A percentile compares a stretch with the other conserved stretches of the same genome.
These are phyloP conservation scores for Rhodeus uyekii DNA, from an alignment of 2,797 vertebrate genomes.

Conservation along the genomic window DNA sequence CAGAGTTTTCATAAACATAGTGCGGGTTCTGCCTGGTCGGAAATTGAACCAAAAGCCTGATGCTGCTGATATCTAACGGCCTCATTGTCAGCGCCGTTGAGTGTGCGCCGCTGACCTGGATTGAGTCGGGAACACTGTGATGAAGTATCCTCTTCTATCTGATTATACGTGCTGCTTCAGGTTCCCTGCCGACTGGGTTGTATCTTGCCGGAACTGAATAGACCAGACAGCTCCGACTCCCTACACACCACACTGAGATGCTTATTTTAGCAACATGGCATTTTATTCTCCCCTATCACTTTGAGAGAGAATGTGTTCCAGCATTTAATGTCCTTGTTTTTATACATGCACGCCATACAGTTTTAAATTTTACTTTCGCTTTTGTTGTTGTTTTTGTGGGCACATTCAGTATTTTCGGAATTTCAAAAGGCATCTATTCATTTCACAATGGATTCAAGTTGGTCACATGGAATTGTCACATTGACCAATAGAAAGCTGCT, in stretches of 20 bases:
- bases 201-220: conserved; percentile 54
- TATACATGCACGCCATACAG: not conserved
- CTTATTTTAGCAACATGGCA: conserved; percentile 52
- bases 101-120: conserved; percentile 54
- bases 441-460: not conserved
- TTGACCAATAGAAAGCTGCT: not conserved
- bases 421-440: not conserved
- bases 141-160: conserved; percentile 65
- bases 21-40: conserved; percentile 25
- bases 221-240: conserved; percentile 43
- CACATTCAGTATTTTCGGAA: not conserved
- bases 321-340: conserved; percentile 17
- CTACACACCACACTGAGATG: conserved; percentile 39
- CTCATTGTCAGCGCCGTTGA: conserved; percentile 56
- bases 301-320: conserved; percentile 4
- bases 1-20: not conserved
- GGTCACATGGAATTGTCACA: not conserved
- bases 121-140: conserved; percentile 55
- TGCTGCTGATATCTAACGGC: conserved; percentile 26
- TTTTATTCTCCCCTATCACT: conserved; percentile 40
- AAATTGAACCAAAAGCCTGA: conserved; percentile 52
- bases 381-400: not conserved
- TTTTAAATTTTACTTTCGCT: not conserved
- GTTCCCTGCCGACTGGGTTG: conserved; percentile 60
- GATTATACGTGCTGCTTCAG: conserved; percentile 61